phyloP scores from a whole-genome alignment of 2,888 invertebrate genomes.

The Leucophenga maculata region DNA sequence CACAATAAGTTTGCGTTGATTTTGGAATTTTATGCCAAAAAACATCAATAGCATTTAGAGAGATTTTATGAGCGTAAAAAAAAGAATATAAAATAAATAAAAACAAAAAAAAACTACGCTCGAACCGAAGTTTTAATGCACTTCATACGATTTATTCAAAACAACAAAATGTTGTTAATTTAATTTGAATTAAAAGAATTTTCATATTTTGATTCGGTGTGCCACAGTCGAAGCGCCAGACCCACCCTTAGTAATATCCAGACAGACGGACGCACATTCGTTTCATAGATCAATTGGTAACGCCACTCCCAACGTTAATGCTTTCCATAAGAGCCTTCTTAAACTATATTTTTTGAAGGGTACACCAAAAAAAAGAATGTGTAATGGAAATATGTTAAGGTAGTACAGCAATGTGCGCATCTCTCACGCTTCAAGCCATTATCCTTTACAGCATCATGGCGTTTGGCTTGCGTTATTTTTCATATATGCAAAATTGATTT shows the following conservation, averaged over 20 bases:
- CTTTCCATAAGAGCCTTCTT: no score
- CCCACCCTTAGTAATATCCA: neutral
- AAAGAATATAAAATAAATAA: neutral
- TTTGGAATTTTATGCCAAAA: constrained; percentile 14
- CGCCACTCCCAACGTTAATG: no score
- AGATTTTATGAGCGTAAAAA: constrained; percentile 11
- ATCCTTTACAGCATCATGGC: neutral
- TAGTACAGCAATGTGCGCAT: no score
- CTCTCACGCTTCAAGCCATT: neutral
- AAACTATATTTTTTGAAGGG: no score
- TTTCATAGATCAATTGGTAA: no score
- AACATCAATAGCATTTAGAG: constrained; percentile 20
- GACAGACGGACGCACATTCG: neutral
- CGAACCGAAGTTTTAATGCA: neutral
- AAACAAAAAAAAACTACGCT: no score
- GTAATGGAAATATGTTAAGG: no score
- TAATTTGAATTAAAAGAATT: no score
- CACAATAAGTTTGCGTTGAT: constrained; percentile 14
- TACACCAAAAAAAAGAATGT: no score
- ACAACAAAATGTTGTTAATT: neutral
- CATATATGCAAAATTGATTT: constrained; percentile 61
- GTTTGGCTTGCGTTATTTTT: constrained; percentile 9
- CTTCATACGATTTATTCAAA: neutral
- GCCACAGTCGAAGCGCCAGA: no score
- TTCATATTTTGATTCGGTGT: no score